Base-by-base conservation (phyloP, 2,888 invertebrate genomes). In the Amiota minor region DNA sequence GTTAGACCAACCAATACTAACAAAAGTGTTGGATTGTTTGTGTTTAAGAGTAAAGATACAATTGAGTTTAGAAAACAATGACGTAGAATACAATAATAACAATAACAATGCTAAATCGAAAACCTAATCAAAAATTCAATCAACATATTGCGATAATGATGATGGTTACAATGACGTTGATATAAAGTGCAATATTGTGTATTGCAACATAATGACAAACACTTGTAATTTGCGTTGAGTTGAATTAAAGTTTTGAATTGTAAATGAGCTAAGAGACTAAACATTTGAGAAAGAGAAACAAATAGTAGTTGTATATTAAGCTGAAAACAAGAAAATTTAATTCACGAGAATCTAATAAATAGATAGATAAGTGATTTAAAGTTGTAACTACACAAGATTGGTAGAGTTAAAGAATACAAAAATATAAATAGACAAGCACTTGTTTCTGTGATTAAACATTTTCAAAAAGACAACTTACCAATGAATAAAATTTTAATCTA, bases 81-180 rank as follows among this genome's bases (percentile, higher is more conserved):
- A 72, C 76, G 50, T 14, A 20, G 47, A 67, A 50, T 35, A 35
- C 35, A 35, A 35, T 35, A 35, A 35, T 35, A 35, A 35, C 35
- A 35, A 35, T 50, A 67, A 67, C 67, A 67, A 67, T 50, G 67
- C 46, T 23, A 50, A 23, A 50, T 56, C 35, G 20, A 50, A 67
- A 78, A 77, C 80, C 59, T 77, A 82, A 82, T 82, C 82, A 84
- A 78, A 82, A 82, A 82, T 81, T 77, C 83, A 85, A 82, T 85
- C 82, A 84, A 85, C 75, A 71, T 81, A 35, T 35, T 0, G 35
- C 6, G 6, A 35, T 35, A 8, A 6, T 35, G 35, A 35, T 35
- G 35, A 35, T 35, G 35, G 23, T 23, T 23, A 35, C 6, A 6
- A 35, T 35, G 35, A 35, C 35, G 35, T 35, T 35, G 53, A 53